Base-by-base conservation (phyloP, 2,888 invertebrate species). In the Eupithecia exiguata region DNA sequence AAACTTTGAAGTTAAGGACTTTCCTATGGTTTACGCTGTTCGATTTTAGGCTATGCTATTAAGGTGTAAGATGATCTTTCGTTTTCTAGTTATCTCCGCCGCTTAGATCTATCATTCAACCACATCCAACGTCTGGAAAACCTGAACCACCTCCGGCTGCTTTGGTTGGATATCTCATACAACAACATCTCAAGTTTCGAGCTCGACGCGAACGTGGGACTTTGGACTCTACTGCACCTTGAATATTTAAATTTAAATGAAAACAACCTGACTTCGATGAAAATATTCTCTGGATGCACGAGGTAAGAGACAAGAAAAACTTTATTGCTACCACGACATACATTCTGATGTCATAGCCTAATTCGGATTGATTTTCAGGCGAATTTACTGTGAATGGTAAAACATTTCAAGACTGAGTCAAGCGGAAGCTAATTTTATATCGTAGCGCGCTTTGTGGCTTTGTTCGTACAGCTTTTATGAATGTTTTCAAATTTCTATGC, bases 31-130 rank as follows among this genome's bases (percentile, higher is more conserved):
- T 72, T 67, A 62, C n/a, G 6, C 21, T 58, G 25, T 25, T 58
- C 14, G 4, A 12, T 58, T 58, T 58, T 58, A 25, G 10, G 6
- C 61, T 21, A 35, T 62, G 16, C 5, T 62, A 35, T 21, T 0
- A 38, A 12, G 5, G 36, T 14, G 1, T 65, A 10, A 35, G 10
- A 38, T 25, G 69, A 66, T 74, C 35, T 87, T 86, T 67, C 79
- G 74, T 46, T 75, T 72, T 70, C 12, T 74, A 96, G 96, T 81
- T 95, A 95, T 84, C 89, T 96, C 21, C 92, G 94, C 30, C 93
- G 95, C 25, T 87, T 96, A 67, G 95, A 96, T 82, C 85, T 96
- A 46, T 96, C 96, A 0, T 94, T 95, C 79, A 96, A 96, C 83
- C 89, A 95, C 74, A 96, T 96, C 70, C 91, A 93, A 79, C 87